Percentiles rank a stretch among this genome's conserved stretches.
Conservation (phyloP, 1,140 invertebrate genomes). For the Akabosia matsudoensis region DNA sequence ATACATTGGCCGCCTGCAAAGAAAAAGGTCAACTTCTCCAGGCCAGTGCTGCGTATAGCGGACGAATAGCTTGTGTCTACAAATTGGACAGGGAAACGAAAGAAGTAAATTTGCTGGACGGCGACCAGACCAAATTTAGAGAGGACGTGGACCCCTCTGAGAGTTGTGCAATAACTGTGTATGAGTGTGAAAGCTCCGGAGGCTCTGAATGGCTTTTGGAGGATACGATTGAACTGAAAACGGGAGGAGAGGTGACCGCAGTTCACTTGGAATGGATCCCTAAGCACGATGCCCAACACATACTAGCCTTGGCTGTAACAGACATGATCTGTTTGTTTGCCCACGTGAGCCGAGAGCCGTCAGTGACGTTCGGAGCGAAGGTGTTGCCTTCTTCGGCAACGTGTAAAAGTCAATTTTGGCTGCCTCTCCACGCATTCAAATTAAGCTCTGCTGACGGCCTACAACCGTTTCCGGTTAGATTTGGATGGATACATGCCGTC, state of each 20-base stretch:
- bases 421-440: conserved; percentile 85
- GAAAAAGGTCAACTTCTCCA: conserved; percentile 52
- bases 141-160: neutral
- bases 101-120: conserved; percentile 48
- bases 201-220: conserved; percentile 98
- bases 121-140: neutral
- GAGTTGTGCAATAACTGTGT: conserved; percentile 75
- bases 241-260: conserved; percentile 40
- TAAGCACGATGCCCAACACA: conserved; percentile 96
- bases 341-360: conserved; percentile 49
- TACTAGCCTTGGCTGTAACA: conserved; percentile 92
- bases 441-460: conserved; percentile 91
- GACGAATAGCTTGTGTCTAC: conserved; percentile 93
- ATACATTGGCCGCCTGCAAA: conserved; percentile 39
- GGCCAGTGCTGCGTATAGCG: conserved; percentile 94
- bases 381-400: conserved; percentile 42
- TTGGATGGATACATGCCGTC: conserved; percentile 97
- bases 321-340: conserved; percentile 62
- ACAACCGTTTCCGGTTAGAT: conserved; percentile 94
- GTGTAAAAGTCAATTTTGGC: conserved; percentile 48
- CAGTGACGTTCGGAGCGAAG: conserved; percentile 45
- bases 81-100: conserved; percentile 57
- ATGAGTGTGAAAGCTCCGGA: conserved; percentile 98
- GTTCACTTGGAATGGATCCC: conserved; percentile 98
- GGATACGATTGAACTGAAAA: conserved; percentile 87